These are phyloP conservation scores for Odontophorus gujanensis DNA, from an alignment of 2,113 vertebrate species.

Conservation along the genomic window DNA sequence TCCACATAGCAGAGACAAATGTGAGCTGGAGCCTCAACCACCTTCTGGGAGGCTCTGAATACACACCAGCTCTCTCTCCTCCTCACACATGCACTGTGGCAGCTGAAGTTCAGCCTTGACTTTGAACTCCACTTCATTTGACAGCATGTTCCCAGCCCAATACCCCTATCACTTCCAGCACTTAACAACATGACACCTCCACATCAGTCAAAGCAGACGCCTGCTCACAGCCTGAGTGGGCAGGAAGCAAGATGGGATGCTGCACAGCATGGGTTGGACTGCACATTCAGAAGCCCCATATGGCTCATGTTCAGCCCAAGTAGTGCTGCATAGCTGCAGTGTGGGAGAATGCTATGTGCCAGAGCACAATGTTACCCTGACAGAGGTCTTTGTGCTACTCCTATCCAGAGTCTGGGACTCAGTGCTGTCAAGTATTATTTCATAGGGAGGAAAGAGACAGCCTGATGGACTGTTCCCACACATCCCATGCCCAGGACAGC, in stretches of 20 bases:
- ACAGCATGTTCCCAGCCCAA: neutral
- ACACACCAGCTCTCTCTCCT: neutral
- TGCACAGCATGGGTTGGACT: fast-evolving
- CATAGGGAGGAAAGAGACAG: neutral
- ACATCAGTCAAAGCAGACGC: neutral
- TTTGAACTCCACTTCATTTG: neutral
- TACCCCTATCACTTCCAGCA: neutral
- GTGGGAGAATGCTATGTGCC: neutral
- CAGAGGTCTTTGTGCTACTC: neutral
- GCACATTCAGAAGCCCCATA: neutral
- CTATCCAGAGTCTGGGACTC: neutral
- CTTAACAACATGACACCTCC: neutral
- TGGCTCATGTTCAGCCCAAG: fast-evolving
- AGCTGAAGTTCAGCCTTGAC: neutral
- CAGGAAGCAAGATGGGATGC: fast-evolving
- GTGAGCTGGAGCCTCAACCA: neutral
- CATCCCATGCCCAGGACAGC: neutral
- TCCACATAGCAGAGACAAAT: neutral
- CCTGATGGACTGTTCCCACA: neutral
- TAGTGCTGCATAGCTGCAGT: neutral
- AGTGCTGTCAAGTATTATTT: neutral
- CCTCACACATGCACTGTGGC: neutral
- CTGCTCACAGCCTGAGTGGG: neutral
- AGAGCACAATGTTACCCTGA: neutral
- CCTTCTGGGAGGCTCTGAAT: neutral